phyloP scores from a whole-genome alignment of 2,113 vertebrate genomes.

The Numida meleagris region DNA sequence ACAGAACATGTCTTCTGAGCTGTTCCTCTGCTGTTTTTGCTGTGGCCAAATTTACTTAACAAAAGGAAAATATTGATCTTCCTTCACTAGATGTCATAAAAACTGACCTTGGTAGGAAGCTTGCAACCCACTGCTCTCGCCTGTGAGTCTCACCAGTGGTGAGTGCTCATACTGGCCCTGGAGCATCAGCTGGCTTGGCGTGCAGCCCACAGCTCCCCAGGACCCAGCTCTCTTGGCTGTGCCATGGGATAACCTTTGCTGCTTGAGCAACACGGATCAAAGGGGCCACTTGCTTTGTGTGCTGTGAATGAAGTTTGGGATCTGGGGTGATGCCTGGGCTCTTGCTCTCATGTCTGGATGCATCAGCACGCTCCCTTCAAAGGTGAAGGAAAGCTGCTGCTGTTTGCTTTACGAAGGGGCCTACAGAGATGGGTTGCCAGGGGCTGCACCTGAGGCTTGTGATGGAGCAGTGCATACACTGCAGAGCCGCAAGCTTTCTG shows the following conservation, averaged over 20 bases:
- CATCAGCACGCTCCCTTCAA: background rate
- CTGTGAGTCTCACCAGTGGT: background rate
- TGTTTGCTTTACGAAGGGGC: background rate
- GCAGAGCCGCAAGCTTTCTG: background rate
- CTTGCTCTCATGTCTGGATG: background rate
- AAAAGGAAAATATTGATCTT: constrained; percentile 24
- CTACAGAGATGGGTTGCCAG: constrained; percentile 33
- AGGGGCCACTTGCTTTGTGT: rapidly evolving
- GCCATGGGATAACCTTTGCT: background rate
- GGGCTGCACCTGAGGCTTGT: constrained; percentile 45
- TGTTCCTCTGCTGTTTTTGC: background rate
- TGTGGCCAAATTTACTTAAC: constrained; percentile 3
- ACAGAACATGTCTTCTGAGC: background rate
- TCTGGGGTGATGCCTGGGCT: background rate
- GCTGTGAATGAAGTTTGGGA: background rate
- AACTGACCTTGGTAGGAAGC: background rate
- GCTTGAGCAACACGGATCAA: background rate
- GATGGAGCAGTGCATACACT: background rate
- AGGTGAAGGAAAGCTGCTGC: background rate
- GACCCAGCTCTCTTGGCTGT: rapidly evolving
- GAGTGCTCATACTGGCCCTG: rapidly evolving
- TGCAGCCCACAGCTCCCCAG: background rate
- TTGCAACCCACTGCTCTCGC: background rate
- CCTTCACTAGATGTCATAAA: background rate
- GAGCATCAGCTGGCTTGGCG: background rate